Conservation (phyloP, 1,140 invertebrate species). For the Lordiphosa mommai region DNA sequence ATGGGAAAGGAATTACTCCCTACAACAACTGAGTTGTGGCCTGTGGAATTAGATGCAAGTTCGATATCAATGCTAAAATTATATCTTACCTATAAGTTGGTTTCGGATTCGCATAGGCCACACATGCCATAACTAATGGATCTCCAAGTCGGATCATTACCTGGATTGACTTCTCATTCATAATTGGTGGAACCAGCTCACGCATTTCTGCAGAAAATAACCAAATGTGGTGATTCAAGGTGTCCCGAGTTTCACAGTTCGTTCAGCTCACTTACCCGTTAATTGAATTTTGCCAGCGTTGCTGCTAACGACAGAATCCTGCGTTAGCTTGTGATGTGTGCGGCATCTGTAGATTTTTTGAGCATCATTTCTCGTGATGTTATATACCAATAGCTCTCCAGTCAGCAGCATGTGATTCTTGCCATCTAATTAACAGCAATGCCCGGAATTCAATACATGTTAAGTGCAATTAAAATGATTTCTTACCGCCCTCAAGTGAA, state of each 20-base stretch:
- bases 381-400: constrained; percentile 88
- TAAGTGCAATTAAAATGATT: constrained; percentile 5
- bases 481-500: constrained; percentile 60
- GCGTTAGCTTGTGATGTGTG: constrained; percentile 67
- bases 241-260: too few relatives aligned
- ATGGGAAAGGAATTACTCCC: too few relatives aligned
- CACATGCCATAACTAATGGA: constrained; percentile 84
- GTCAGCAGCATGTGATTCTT: constrained; percentile 89
- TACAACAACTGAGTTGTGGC: too few relatives aligned
- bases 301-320: constrained; percentile 84
- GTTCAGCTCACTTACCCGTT: constrained; percentile 80
- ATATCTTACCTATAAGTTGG: constrained; percentile 81
- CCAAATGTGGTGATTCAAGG: background rate
- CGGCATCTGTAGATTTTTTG: constrained; percentile 79
- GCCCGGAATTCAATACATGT: constrained; percentile 43
- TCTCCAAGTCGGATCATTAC: constrained; percentile 81
- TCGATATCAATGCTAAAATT: too few relatives aligned
- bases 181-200: constrained; percentile 81
- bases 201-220: constrained; percentile 76
- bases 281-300: constrained; percentile 86
- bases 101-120: constrained; percentile 84
- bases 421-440: constrained; percentile 82
- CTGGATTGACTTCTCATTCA: constrained; percentile 81
- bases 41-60: too few relatives aligned
- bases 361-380: constrained; percentile 86